phyloP scores from a whole-genome alignment of 2,113 vertebrate species.

The Lipotes vexillifer region DNA sequence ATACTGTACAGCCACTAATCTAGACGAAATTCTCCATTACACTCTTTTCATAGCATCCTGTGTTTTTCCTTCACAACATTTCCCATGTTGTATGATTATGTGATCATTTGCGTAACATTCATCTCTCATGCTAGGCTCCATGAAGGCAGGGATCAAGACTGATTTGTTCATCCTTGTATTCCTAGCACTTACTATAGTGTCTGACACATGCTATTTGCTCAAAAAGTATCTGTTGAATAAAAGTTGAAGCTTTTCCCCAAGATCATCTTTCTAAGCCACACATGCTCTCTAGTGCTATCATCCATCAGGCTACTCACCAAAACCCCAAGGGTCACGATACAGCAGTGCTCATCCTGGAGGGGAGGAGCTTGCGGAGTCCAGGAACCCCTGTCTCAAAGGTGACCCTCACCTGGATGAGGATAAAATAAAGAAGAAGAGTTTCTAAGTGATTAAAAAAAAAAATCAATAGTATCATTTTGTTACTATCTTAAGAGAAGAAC shows the following conservation, averaged over 20 bases:
- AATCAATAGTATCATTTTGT: not conserved
- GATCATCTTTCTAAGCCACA: not conserved
- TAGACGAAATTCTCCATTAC: not conserved
- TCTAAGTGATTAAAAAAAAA: not conserved
- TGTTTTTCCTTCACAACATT: not conserved
- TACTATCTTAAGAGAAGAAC: not conserved
- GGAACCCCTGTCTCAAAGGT: conserved; percentile 70
- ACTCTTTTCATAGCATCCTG: not conserved
- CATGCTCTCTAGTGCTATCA: not conserved
- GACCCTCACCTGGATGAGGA: conserved; percentile 72
- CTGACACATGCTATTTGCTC: not conserved
- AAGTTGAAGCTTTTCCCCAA: not conserved
- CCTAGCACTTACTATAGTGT: not conserved
- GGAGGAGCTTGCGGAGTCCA: conserved; percentile 55
- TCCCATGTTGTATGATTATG: not conserved
- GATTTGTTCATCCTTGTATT: not conserved
- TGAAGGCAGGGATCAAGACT: not conserved
- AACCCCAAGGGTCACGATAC: conserved; percentile 85
- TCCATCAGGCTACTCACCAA: conserved; percentile 76
- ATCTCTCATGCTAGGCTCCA: not conserved
- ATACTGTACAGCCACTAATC: not conserved
- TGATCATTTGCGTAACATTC: not conserved
- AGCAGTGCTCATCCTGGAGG: conserved; percentile 80
- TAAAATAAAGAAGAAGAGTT: not conserved
- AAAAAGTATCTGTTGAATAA: not conserved